phyloP scores from a whole-genome alignment of 2,113 vertebrate genomes.

The Terrapene triunguis region DNA sequence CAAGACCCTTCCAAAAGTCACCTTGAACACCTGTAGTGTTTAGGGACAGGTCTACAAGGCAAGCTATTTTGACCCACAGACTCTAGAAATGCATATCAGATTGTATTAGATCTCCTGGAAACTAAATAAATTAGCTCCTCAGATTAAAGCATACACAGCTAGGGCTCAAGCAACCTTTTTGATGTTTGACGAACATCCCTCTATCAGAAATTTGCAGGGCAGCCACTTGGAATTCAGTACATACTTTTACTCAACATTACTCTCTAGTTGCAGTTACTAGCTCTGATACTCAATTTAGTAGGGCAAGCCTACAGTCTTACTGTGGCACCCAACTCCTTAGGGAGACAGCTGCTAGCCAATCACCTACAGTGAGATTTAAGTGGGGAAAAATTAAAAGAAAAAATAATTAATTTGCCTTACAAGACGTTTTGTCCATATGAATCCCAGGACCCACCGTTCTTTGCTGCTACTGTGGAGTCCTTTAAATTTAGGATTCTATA shows the following conservation, averaged over 20 bases:
- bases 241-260: neutral
- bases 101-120: neutral
- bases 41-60: neutral
- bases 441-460: neutral
- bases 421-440: fast-evolving
- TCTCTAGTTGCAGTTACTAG: slow-evolving; percentile 19
- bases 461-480: neutral
- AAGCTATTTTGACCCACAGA: neutral
- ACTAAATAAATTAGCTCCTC: neutral
- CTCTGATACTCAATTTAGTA: neutral
- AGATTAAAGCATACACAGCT: neutral
- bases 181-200: neutral
- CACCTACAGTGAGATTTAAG: fast-evolving
- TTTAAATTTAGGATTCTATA: neutral
- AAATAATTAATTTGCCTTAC: neutral
- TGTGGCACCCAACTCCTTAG: neutral
- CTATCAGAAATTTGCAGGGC: slow-evolving; percentile 11
- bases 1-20: neutral
- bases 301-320: neutral
- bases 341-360: neutral
- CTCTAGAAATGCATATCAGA: neutral
- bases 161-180: neutral
- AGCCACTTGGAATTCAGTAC: neutral
- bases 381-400: neutral
- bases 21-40: neutral